Evolutionary conservation across 1,140 invertebrate species (phyloP), one percentile per base, ranked within the genome.

Genomic region (Dendrolimus kikuchii): DNA sequence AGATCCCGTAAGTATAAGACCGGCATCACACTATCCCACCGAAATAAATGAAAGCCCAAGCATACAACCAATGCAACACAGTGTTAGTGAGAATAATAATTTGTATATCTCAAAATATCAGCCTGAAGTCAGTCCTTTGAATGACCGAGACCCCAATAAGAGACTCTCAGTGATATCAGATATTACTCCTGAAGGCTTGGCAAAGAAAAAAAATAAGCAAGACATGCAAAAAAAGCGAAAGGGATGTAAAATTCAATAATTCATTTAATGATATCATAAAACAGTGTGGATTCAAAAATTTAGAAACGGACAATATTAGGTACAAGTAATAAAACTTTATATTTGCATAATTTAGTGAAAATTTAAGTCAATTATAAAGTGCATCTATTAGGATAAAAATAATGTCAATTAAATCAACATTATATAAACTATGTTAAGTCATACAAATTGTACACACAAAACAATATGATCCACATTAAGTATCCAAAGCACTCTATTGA

Each of bases 91-190:
- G 53, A 83, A 83, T 49, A 86, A 79, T 47, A 83, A 83, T 42
- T 52, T 81, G 10, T 82, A 83, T 46, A 78, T 67, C 51, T 68
- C 71, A 5, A 71, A 75, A 44, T 83, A 77, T 47, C 63, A 75
- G 4, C 67, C 74, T 5, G 77, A 84, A 23, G 23, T 49, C 59
- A n/a, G 55, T 39, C 1, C 61, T 58, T 23, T 44, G 70, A 86
- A 8, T 51, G 64, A 46, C 47, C 51, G 23, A n/a, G 80, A 83
- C 54, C 59, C 69, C 5, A 71, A 70, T 5, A 84, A 85, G 49
- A 72, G 83, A 48, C 53, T 83, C 38, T 86, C 83, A 9, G 80
- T 86, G 2, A 83, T 85, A 59, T 86, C 83, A n/a, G 83, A 86
- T 51, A 86, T 85, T 38, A 86, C 81, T 23, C 75, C 79, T 41